Base-by-base conservation (phyloP, 1,140 invertebrate species). In the Bombus consobrinus region DNA sequence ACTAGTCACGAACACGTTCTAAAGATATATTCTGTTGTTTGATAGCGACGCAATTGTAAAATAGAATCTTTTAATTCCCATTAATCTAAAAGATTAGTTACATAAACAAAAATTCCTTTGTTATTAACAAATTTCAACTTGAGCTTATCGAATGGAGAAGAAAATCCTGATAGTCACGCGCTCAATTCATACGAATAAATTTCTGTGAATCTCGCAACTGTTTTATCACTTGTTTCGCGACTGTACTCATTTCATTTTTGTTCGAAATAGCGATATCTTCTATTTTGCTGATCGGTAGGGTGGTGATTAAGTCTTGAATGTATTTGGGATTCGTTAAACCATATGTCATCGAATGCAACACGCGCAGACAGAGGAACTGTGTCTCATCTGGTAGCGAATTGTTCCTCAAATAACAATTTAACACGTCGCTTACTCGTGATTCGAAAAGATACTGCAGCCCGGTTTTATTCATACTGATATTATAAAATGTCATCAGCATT, bases 401-500 rank as follows among this genome's bases (percentile, higher is more conserved):
- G 47, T 90, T 81, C 10, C 89, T 75, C 18, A 94, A 78, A 83
- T 85, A 94, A 64, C 89, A 76, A 43, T 77, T 77, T 28, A 94
- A 72, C 34, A 92, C 53, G 68, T 93, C 88, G 37, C 88, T 81
- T 39, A 94, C 80, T 59, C 83, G 85, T 22, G 90, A 88, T 41
- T 93, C 84, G 32, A 94, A 87, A n/a, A 95, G 87, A 73, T 91
- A 91, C 62, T 85, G 74, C 18, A 94, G 76, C 4, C 94, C 95
- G 43, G 81, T 83, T 69, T 93, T 87, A 79, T 94, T 94, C 57
- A 95, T 90, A 62, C 94, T 94, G 10, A 95, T 87, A 78, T 95
- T 95, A 83, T 94, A 95, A 64, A 95, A 81, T 41, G 92, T 92
- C 88, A 93, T 93, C 43, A 95, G 64, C 66, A 95, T 90, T 75